Percentiles rank a stretch among this genome's conserved stretches.
Evolutionary conservation across 1,140 invertebrate genomes (phyloP).

Genomic region (Camponotus floridanus): DNA sequence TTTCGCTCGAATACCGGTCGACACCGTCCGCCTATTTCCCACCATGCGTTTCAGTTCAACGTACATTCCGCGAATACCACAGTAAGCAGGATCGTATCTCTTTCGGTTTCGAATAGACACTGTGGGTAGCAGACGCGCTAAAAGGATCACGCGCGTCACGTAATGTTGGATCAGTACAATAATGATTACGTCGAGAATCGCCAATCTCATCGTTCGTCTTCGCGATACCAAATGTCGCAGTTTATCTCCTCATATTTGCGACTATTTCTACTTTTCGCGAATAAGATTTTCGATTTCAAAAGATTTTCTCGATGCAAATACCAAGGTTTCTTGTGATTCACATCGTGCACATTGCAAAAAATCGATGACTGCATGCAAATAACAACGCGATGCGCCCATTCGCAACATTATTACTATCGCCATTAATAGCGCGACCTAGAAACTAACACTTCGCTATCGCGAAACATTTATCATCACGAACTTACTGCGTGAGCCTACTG

Average conservation of each 20-base stretch:
- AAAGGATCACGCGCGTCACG: background rate
- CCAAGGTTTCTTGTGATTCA: background rate
- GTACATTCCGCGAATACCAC: slow-evolving; percentile 46
- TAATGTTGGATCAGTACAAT: background rate
- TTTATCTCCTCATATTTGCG: background rate
- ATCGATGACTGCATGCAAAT: slow-evolving; percentile 61
- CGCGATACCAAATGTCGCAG: too few relatives aligned
- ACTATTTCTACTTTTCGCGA: background rate
- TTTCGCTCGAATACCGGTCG: slow-evolving; percentile 37
- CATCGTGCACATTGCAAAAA: background rate
- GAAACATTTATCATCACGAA: slow-evolving; percentile 36
- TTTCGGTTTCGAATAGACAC: slow-evolving; percentile 29
- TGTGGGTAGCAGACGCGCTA: background rate
- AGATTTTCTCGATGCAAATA: background rate
- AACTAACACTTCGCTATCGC: slow-evolving; percentile 44
- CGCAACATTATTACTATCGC: slow-evolving; percentile 35
- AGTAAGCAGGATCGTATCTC: slow-evolving; percentile 24
- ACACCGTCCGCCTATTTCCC: slow-evolving; percentile 57
- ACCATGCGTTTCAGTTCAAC: slow-evolving; percentile 36
- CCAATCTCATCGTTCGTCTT: background rate
- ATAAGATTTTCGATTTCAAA: background rate
- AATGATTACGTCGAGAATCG: background rate
- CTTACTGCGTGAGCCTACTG: too few relatives aligned
- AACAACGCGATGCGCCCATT: slow-evolving; percentile 47
- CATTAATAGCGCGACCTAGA: background rate